Evolutionary conservation across 2,888 invertebrate genomes (phyloP).

Genomic region (Neuroscelio doddi): DNA sequence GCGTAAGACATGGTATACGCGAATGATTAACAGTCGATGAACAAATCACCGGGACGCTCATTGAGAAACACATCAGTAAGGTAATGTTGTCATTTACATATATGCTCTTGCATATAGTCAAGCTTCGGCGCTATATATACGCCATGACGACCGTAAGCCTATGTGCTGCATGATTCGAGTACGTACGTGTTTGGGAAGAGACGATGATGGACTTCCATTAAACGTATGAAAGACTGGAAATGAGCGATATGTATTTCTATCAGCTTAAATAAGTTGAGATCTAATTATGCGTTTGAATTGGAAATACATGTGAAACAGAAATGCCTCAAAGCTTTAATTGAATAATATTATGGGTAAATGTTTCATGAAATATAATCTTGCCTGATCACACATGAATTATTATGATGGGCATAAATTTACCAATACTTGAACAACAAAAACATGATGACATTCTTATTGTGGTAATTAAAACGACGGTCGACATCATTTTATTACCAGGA

Average conservation of each 20-base stretch:
- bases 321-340: too few species aligned
- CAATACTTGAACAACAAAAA: too few species aligned
- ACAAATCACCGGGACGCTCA: conserved; percentile 57
- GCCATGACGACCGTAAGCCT: conserved; percentile 18
- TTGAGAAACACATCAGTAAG: conserved; percentile 37
- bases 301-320: conserved; percentile 13
- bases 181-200: conserved; percentile 24
- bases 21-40: conserved; percentile 56
- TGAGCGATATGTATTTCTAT: conserved; percentile 29
- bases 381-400: too few species aligned
- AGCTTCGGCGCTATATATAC: too few species aligned
- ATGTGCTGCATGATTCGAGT: conserved; percentile 16
- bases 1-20: conserved; percentile 44
- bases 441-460: too few species aligned
- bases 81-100: conserved; percentile 37
- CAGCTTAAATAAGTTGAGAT: conserved; percentile 22
- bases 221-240: conserved; percentile 32
- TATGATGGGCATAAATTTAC: too few species aligned
- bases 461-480: too few species aligned
- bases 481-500: too few species aligned
- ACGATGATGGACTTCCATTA: conserved; percentile 41
- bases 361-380: conserved; percentile 59
- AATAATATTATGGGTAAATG: background rate
- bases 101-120: conserved; percentile 8
- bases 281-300: conserved; percentile 23